Evolutionary conservation across 2,888 invertebrate genomes (phyloP), one percentile per base, ranked within the genome.

Genomic region (Netelia fuscicornis): DNA sequence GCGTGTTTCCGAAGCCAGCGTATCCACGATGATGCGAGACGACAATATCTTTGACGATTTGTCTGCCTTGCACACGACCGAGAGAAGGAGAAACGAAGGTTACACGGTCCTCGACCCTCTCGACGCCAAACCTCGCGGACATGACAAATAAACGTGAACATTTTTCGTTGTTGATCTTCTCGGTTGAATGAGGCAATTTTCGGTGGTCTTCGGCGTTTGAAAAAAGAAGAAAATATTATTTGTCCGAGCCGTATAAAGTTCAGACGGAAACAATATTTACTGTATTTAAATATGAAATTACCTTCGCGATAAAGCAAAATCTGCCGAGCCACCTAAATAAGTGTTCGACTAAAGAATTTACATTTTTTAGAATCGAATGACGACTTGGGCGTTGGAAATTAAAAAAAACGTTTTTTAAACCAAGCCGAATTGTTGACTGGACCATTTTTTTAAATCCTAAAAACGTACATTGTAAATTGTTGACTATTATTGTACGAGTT

Each of bases 91-190:
- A 58, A 70, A 42, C 81, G 81, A 85, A 81, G 81, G 84, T 77
- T 78, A 70, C 78, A 75, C 84, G 81, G 84, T 85, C 81, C 25
- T 81, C 81, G 81, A 85, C 78, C 78, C 65, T 44, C n/a, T 23
- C 68, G 44, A 48, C 30, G 13, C 54, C 42, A 13, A 48, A 54
- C 72, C 48, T 48, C 62, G 17, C 68, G 64, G 71, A 64, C 52
- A 48, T 52, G 65, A 56, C 60, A 17, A 77, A 70, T 42, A 74
- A 78, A 64, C 64, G 76, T 54, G 60, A 54, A 83, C 62, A 76
- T 65, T 71, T 72, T 60, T 72, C 25, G 71, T 37, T 64, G 70
- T 72, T 71, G 54, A 72, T 72, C 56, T 79, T 79, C 62, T 20
- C 58, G 25, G 10, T 9, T 25, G 8, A 68, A 23, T 11, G 62